These are phyloP conservation scores for Acholoe squamosa DNA, from an alignment of 2,888 invertebrate species.

Conservation along the genomic window DNA sequence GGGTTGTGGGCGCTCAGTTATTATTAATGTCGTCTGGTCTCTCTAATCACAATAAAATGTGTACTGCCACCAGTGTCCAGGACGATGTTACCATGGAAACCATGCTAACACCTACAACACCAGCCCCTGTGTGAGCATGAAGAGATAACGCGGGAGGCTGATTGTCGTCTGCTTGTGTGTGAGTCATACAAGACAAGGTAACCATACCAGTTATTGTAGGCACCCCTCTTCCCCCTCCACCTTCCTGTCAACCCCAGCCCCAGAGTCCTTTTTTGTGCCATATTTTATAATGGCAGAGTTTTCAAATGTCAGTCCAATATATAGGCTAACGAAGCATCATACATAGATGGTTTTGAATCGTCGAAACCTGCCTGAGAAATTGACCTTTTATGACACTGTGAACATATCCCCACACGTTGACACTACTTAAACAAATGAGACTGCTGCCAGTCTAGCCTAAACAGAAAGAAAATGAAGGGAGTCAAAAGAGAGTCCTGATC, in stretches of 20 bases:
- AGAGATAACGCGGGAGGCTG: not conserved
- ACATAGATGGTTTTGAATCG: no score
- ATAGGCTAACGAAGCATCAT: no score
- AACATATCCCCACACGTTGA: no score
- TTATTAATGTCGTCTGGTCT: not conserved
- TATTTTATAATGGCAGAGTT: no score
- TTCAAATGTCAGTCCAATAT: no score
- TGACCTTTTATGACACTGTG: no score
- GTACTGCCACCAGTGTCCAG: slow-evolving; percentile 7
- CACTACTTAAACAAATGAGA: no score
- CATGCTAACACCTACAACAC: not conserved
- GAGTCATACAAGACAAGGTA: slow-evolving; percentile 29
- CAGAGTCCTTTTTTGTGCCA: not conserved
- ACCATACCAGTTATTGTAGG: not conserved
- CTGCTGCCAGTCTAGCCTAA: no score
- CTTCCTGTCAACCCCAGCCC: not conserved
- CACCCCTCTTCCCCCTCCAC: not conserved
- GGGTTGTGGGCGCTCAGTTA: slow-evolving; percentile 1
- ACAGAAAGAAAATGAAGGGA: no score
- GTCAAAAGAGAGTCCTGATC: no score
- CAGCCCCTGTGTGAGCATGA: not conserved
- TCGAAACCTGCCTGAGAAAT: no score
- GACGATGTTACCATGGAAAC: slow-evolving; percentile 27
- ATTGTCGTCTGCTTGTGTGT: not conserved
- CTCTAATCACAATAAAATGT: slow-evolving; percentile 12